Evolutionary conservation across 2,113 vertebrate genomes (phyloP).

Genomic region (Pelecanus crispus): DNA sequence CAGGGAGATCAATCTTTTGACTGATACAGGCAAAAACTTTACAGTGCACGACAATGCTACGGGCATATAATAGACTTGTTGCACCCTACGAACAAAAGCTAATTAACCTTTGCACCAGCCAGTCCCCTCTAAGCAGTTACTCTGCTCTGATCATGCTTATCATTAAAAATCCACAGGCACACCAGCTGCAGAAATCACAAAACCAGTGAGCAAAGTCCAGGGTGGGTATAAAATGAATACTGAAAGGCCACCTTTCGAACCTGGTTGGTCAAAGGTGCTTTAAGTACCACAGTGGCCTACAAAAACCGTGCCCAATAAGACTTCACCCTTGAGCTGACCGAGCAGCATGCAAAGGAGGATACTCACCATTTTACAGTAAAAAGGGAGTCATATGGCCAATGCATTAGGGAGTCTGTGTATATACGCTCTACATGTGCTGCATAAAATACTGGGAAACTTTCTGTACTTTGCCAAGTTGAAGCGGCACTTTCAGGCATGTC

Average conservation of each 20-base stretch:
- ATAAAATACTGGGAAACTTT: background rate
- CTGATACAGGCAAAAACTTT: background rate
- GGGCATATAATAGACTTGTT: background rate
- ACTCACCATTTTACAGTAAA: background rate
- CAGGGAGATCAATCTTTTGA: background rate
- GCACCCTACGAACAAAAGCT: background rate
- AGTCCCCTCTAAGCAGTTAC: background rate
- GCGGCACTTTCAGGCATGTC: background rate
- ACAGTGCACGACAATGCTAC: background rate
- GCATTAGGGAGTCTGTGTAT: background rate
- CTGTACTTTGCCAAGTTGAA: background rate
- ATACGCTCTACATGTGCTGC: background rate
- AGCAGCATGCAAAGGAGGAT: background rate
- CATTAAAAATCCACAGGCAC: background rate
- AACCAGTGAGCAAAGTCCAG: background rate
- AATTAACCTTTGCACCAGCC: background rate
- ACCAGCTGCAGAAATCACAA: background rate
- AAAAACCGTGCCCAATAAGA: rapidly evolving
- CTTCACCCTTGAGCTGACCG: background rate
- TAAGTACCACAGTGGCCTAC: background rate
- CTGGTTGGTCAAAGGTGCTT: background rate
- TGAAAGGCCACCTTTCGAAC: background rate
- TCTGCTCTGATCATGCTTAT: background rate
- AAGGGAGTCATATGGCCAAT: background rate
- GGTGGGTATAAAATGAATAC: background rate